Conservation (phyloP, 2,113 vertebrate species). For the Orthonyx spaldingii region DNA sequence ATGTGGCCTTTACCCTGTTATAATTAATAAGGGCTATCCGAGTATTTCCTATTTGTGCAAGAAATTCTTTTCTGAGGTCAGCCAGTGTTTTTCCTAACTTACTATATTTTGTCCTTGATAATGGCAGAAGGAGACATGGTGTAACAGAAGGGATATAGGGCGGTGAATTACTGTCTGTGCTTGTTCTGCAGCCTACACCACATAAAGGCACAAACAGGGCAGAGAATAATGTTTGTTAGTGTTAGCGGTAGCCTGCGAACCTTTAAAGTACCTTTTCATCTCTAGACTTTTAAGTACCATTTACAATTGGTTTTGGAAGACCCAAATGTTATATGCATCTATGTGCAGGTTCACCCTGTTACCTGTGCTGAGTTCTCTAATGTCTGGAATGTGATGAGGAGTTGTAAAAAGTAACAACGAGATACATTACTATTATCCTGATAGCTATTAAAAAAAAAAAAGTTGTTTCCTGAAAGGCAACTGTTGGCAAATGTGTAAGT, state of each 20-base stretch:
- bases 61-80: background rate
- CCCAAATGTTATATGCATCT: background rate
- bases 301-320: background rate
- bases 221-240: background rate
- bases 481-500: background rate
- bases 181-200: background rate
- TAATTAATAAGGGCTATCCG: background rate
- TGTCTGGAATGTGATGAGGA: background rate
- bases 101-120: background rate
- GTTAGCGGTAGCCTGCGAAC: background rate
- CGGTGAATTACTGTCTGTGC: background rate
- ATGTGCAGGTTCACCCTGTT: background rate
- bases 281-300: background rate
- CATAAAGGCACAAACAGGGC: background rate
- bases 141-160: background rate
- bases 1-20: rapidly evolving
- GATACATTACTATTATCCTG: background rate
- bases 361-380: background rate
- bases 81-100: background rate
- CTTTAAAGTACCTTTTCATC: background rate
- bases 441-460: background rate
- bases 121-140: background rate
- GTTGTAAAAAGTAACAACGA: background rate
- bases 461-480: background rate
- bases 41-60: background rate